Base-by-base conservation (phyloP, 2,888 invertebrate genomes). In the Glomeris marginata region DNA sequence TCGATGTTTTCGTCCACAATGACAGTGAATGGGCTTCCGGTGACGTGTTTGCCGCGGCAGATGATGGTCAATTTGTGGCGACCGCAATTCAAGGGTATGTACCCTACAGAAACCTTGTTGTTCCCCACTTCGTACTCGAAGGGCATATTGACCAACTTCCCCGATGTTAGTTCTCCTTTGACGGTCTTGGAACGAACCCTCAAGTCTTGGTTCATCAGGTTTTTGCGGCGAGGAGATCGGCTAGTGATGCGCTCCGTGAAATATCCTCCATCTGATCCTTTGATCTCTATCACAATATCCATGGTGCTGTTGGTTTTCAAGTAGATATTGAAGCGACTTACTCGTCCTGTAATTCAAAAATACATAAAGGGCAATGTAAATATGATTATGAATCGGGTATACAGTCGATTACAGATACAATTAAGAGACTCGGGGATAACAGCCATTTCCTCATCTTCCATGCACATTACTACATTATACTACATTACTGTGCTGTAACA, bases 21-120 rank as follows among this genome's bases (percentile, higher is more conserved):
- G 8, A 60, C 57, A 3, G 45, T 47, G 41, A 57, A 60, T 13
- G 60, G 60, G 45, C 59, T 59, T 18, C 55, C 55, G 15, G 55
- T 36, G 8, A 60, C 54, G 50, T 60, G 59, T 36, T 56, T 54
- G 3, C 60, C 60, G 34, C 56, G 53, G 52, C 56, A 58, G 21
- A 59, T 54, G n/a, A 60, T 57, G n/a, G 54, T 55, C 11, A 60
- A 41, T 20, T 52, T 49, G 41, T 60, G 58, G 2, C 50, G 42
- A 2, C 60, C 60, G 20, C 45, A 42, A 6, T 49, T 44, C 2
- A 54, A 38, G 6, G 60, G 60, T 4, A 49, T 54, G 44, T 60
- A 60, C 8, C 49, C 49, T 5, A 60, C 52, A 6, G 52, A 55
- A 8, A 60, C 56, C 37, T 57, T 56, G 18, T 53, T 52, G 1